Conservation (phyloP, 2,888 invertebrate species). For the Thecocarcelia acutangulata region DNA sequence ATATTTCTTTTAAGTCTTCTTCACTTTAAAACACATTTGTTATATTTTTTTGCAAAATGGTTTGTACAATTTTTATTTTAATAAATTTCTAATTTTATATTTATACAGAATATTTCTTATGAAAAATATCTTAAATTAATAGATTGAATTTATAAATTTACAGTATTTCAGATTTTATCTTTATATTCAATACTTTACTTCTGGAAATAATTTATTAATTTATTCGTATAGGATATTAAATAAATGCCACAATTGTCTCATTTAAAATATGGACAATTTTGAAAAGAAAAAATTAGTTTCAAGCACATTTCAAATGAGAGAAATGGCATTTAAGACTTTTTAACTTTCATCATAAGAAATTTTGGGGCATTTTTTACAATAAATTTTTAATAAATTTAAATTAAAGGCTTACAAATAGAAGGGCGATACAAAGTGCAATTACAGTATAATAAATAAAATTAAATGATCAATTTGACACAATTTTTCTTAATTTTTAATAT, state of each 20-base stretch:
- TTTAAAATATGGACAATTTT: slow-evolving; percentile 51
- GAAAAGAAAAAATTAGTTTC: slow-evolving; percentile 8
- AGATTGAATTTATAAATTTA: slow-evolving; percentile 39
- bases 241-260: slow-evolving; percentile 68
- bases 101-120: slow-evolving; percentile 5
- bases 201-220: too few species aligned
- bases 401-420: slow-evolving; percentile 68
- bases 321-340: slow-evolving; percentile 59
- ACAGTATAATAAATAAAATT: slow-evolving; percentile 72
- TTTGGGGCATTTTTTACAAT: slow-evolving; percentile 33
- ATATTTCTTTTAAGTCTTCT: too few species aligned
- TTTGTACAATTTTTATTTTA: slow-evolving; percentile 79
- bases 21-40: slow-evolving; percentile 38
- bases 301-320: slow-evolving; percentile 65
- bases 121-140: slow-evolving; percentile 41
- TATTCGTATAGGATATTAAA: neutral
- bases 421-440: slow-evolving; percentile 81
- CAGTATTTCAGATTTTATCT: slow-evolving; percentile 2
- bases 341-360: neutral
- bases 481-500: slow-evolving; percentile 10
- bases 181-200: neutral
- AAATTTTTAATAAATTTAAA: slow-evolving; percentile 14
- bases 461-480: slow-evolving; percentile 31
- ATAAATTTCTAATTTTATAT: slow-evolving; percentile 19
- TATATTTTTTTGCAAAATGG: slow-evolving; percentile 77